Evolutionary conservation across 2,797 vertebrate species (phyloP), one percentile per base, ranked within the genome.

Genomic region (Pristis pectinata): DNA sequence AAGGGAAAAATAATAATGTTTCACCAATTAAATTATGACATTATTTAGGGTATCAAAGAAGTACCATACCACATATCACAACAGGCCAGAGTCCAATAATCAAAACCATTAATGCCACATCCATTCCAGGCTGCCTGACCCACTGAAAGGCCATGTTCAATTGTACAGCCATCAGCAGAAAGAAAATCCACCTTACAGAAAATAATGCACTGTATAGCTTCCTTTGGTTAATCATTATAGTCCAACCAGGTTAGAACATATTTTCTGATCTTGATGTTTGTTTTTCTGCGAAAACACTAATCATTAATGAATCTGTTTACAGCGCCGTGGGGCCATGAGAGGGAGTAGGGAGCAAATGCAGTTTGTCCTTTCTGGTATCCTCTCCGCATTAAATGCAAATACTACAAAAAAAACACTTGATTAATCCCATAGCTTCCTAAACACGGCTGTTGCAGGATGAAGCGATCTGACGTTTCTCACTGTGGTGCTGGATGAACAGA

Each of bases 251-350:
- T 37, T 91, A 15, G 87, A 91, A 24, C 10, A 19, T 22, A 2
- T 24, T 91, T 91, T 91, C 59, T 64, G 34, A 91, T 37, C n/a
- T 22, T 91, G 44, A 3, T 91, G 87, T 91, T 91, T 91, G n/a
- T 41, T 91, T 91, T 91, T 61, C 8, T 91, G 87, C 44, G 41
- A 37, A 67, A 41, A 4, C n/a, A 24, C 59, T 91, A 91, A 67
- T 64, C n/a, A 91, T 67, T 91, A 91, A 91, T 91, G 2, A 24
- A 8, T 67, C 59, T 10, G 19, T 22, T 37, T 37, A 67, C 17
- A 3, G 30, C 2, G 2, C 11, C 24, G 59, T 5, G 1, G 61
- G 8, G 4, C 1, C 22, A 74, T 24, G 24, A 24, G 15, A 49
- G 49, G 49, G 67, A 74, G 70, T 74, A 19, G 1, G 3, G 7